Conservation (phyloP, 2,113 vertebrate genomes). For the Entelurus aequoreus region DNA sequence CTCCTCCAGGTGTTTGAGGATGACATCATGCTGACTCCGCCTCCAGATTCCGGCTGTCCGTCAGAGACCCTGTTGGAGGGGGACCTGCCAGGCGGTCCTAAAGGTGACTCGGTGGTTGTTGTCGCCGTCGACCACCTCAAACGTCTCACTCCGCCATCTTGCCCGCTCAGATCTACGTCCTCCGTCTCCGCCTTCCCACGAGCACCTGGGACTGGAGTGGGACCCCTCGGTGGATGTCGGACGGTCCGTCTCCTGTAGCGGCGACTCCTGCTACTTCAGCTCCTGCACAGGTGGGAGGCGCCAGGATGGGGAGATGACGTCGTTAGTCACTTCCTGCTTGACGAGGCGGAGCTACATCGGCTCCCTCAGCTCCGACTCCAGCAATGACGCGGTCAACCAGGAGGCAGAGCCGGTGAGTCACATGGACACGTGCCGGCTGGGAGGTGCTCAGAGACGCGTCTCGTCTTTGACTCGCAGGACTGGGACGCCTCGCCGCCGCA, state of each 20-base stretch:
- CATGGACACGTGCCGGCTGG: neutral
- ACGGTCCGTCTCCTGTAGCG: constrained; percentile 64
- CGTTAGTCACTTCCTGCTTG: neutral
- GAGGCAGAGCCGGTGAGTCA: constrained; percentile 45
- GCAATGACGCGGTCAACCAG: constrained; percentile 23
- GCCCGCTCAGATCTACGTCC: constrained; percentile 6
- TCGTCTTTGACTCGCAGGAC: neutral
- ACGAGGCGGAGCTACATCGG: constrained; percentile 50
- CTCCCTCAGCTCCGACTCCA: constrained; percentile 43
- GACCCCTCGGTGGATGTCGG: constrained; percentile 84
- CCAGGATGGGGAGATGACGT: neutral
- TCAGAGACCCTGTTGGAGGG: constrained; percentile 64
- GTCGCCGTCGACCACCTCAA: neutral
- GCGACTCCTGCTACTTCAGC: constrained; percentile 66
- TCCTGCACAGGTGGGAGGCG: constrained; percentile 46
- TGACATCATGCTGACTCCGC: constrained; percentile 57
- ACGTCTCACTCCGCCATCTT: neutral
- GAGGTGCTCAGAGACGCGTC: neutral
- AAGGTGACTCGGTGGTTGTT: constrained; percentile 9
- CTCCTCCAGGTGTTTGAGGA: constrained; percentile 75
- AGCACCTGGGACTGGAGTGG: constrained; percentile 80
- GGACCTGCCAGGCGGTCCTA: neutral
- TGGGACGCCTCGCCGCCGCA: neutral
- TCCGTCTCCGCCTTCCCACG: too few relatives aligned
- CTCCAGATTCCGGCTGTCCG: constrained; percentile 63